Percentiles rank a stretch among this genome's conserved stretches.
Conservation (phyloP, 2,888 invertebrate genomes). For the Rhynchonema sp. region DNA sequence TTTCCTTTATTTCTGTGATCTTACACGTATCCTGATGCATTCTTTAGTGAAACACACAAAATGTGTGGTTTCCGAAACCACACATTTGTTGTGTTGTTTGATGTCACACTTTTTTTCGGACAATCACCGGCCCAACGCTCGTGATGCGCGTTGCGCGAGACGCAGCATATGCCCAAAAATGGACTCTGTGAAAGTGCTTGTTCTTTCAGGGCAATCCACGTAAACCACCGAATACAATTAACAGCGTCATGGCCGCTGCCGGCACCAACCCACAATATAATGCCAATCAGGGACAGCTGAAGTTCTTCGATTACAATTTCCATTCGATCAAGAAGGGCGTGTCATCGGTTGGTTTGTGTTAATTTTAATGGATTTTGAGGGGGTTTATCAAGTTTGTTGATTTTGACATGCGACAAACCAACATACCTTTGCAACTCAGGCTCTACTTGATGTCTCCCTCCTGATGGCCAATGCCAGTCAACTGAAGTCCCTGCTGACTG, state of each 20-base stretch:
- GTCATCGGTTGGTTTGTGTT: constrained; percentile 37
- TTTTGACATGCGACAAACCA: too few species aligned
- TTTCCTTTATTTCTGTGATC: too few species aligned
- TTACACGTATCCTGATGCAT: too few species aligned
- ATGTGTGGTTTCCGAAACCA: too few species aligned
- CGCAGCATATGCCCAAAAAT: too few species aligned
- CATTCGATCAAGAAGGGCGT: constrained; percentile 82
- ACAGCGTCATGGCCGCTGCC: neutral
- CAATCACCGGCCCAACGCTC: too few species aligned
- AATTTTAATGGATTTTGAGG: neutral
- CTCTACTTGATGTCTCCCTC: constrained; percentile 7
- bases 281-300: neutral
- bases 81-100: too few species aligned
- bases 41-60: too few species aligned
- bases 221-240: neutral
- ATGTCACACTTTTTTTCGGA: too few species aligned
- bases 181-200: too few species aligned
- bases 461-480: constrained; percentile 9
- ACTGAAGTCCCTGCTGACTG: constrained; percentile 4
- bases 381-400: neutral
- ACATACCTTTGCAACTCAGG: neutral
- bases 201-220: neutral
- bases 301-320: constrained; percentile 38
- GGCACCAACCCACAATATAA: neutral
- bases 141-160: too few species aligned